Evolutionary conservation across 2,888 invertebrate species (phyloP), one percentile per base, ranked within the genome.

Genomic region (Orthonevra nobilis): DNA sequence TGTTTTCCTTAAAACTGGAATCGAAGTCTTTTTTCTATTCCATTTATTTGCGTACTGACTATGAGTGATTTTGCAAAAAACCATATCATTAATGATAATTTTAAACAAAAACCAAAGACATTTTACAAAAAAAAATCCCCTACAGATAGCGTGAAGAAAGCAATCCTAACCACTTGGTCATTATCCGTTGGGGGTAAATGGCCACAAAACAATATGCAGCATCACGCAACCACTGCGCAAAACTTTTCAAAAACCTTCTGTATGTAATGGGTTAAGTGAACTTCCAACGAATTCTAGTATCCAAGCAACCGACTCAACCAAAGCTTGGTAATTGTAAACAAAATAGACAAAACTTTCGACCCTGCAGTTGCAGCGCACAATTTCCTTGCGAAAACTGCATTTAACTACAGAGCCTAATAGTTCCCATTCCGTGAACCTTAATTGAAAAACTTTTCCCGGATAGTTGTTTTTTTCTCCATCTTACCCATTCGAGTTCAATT

Each of bases 371-470:
- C 52, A 52, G 26, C 15, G 15, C 38, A 12, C 48, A 10, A 15
- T 46, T 20, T 48, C 46, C 32, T 36, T 54, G 42, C 12, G 12
- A 70, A 60, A 72, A 44, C 52, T 50, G 58, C 63, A 61, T 68
- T 73, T 61, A 72, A 66, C 54, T 68, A 50, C 63, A n/a, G n/a
- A n/a, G 61, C 50, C 66, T 73, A 56, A 68, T 73, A 73, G 60
- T 73, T 68, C 40, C 17, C 10, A 63, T n/a, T n/a, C n/a, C n/a
- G n/a, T n/a, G 56, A 69, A 66, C 64, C 61, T 50, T 79, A 73
- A 73, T 79, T 79, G 79, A 79, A 79, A 79, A 79, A 79, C 66
- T 79, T 79, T 79, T 40, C n/a, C 54, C 48, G 28, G 34, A 38
- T 30, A 40, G 3, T 23, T 5, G 61, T 79, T 77, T 52, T 38